Percentiles rank a stretch among this genome's conserved stretches.
Evolutionary conservation across 2,888 invertebrate species (phyloP).

Genomic region (Autographa gamma): DNA sequence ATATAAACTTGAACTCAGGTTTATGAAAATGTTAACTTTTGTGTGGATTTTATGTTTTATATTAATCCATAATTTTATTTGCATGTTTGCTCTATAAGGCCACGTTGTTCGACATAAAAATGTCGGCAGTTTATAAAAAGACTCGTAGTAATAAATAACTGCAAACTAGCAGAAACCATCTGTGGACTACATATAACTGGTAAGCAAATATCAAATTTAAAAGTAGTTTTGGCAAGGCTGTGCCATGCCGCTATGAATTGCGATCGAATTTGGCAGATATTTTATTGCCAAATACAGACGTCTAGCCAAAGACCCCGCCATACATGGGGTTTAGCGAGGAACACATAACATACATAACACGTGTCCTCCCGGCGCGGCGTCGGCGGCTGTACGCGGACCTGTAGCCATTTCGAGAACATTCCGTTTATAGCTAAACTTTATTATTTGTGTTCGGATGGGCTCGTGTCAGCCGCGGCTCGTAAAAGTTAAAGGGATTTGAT

Average conservation of each 20-base stretch:
- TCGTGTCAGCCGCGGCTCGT: constrained; percentile 37
- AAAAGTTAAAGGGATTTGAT: constrained; percentile 36
- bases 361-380: constrained; percentile 6
- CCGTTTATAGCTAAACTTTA: constrained; percentile 54
- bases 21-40: neutral
- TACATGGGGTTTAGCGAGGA: constrained; percentile 30
- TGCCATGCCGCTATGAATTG: constrained; percentile 12
- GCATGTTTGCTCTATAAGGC: neutral
- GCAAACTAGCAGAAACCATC: constrained; percentile 29
- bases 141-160: constrained; percentile 36
- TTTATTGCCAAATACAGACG: constrained; percentile 42
- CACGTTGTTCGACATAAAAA: constrained; percentile 1
- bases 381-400: constrained; percentile 15
- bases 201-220: constrained; percentile 41
- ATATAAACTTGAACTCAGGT: neutral
- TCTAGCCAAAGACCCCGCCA: constrained; percentile 21
- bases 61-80: neutral
- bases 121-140: constrained; percentile 28
- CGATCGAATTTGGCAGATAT: constrained; percentile 34
- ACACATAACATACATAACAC: constrained; percentile 18
- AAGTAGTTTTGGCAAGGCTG: constrained; percentile 48
- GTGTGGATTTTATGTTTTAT: neutral
- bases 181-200: constrained; percentile 42
- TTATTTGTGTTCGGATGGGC: constrained; percentile 55
- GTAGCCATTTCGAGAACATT: constrained; percentile 33